Percentiles rank a stretch among this genome's conserved stretches.
Evolutionary conservation across 2,797 vertebrate genomes (phyloP).

Genomic region (Pachyuromys duprasi): DNA sequence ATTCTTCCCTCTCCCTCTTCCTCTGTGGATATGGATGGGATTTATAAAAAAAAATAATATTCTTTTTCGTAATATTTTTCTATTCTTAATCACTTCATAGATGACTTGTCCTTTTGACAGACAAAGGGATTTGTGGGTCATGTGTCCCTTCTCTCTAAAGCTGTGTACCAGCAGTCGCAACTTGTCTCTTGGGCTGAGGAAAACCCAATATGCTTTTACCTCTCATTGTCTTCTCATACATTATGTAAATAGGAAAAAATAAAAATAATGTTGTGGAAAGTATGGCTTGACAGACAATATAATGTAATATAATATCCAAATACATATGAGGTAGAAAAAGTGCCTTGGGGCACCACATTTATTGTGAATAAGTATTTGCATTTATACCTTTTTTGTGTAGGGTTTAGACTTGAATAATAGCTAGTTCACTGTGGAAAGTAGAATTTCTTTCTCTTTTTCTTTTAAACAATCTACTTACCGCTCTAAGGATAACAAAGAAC

Average conservation of each 20-base stretch:
- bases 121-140: not conserved
- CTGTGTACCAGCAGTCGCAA: not conserved
- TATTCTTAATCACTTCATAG: constrained; percentile 54
- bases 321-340: constrained; percentile 57
- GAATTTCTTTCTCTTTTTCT: constrained; percentile 48
- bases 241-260: constrained; percentile 48
- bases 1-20: not conserved
- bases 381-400: constrained; percentile 64
- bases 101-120: constrained; percentile 39
- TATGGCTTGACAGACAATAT: constrained; percentile 66
- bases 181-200: not conserved
- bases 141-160: not conserved
- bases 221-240: constrained; percentile 69
- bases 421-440: constrained; percentile 36
- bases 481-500: constrained; percentile 51
- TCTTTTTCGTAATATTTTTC: constrained; percentile 49
- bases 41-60: constrained; percentile 61
- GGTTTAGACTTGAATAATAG: constrained; percentile 64
- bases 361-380: constrained; percentile 61
- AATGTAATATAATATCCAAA: constrained; percentile 59
- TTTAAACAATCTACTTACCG: constrained; percentile 32
- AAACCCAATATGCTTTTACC: constrained; percentile 13
- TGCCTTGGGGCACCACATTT: constrained; percentile 54
- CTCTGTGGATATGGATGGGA: constrained; percentile 43
- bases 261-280: constrained; percentile 55